Base-by-base conservation (phyloP, 2,113 vertebrate species). In the Atractosteus spatula region DNA sequence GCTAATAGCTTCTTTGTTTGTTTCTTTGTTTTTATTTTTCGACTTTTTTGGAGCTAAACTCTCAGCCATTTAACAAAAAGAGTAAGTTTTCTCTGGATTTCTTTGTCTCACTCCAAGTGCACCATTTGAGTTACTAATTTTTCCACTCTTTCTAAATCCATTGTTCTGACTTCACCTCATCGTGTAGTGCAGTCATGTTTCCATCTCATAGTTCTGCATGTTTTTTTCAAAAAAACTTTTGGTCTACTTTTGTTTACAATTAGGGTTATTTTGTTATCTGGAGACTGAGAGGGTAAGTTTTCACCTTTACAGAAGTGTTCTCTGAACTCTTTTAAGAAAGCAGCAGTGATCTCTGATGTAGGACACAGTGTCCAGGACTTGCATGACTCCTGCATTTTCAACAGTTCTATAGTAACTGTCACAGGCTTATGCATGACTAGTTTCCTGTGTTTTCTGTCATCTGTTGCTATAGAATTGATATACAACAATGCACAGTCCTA, bases 11-110 rank as follows among this genome's bases (percentile, higher is more conserved):
- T 89, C 74, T 89, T 88, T 85, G 83, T 76, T 79, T 71, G 75
- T 79, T 84, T 65, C 80, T 75, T 79, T 74, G 78, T 76, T 80
- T 78, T 74, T 81, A 76, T 82, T 80, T 54, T 83, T 62, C 80
- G 68, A 81, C 85, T 87, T 70, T 65, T 87, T 85, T 89, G 88
- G 84, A 92, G 87, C 81, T 89, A 84, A 90, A 89, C 87, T 88
- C 88, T 87, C 88, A 90, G 88, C 90, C 77, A 77, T 91, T 86
- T 91, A 89, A 86, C 87, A 88, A 85, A 29, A 86, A 66, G 82
- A 88, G 91, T 93, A 93, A 93, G 91, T 93, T 76, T 72, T 57
- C n/a, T 72, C 14, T 84, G 69, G 72, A 71, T 77, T 82, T 81
- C 79, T 44, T 45, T 68, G 70, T 63, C 42, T 55, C 59, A 55